phyloP scores from a whole-genome alignment of 2,888 invertebrate genomes.

The Leptinotarsa juncta region DNA sequence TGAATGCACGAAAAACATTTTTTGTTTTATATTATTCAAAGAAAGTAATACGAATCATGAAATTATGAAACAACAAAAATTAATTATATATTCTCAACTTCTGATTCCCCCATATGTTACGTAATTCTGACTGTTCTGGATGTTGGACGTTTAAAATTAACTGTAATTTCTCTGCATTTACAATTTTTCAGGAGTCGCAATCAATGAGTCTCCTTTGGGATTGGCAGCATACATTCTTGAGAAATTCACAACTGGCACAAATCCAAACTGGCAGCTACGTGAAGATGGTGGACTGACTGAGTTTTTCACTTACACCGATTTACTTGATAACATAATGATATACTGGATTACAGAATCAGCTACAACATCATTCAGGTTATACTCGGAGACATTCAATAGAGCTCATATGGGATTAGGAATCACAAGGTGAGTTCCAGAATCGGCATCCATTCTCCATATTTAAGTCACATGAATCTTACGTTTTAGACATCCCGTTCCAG shows the following conservation, averaged over 20 bases:
- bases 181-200: conserved; percentile 68
- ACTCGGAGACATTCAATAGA: conserved; percentile 71
- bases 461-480: conserved; percentile 48
- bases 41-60: too few relatives aligned
- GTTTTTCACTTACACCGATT: conserved; percentile 76
- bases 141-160: background rate
- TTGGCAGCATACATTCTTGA: conserved; percentile 91
- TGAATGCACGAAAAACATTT: background rate
- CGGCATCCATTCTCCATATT: background rate
- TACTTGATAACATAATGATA: conserved; percentile 82
- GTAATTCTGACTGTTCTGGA: too few relatives aligned
- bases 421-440: conserved; percentile 44
- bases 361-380: conserved; percentile 80
- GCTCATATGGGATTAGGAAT: conserved; percentile 40
- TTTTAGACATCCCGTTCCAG: conserved; percentile 72
- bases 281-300: conserved; percentile 76
- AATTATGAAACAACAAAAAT: too few relatives aligned
- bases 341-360: conserved; percentile 83
- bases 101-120: too few relatives aligned
- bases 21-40: too few relatives aligned
- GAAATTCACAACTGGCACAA: conserved; percentile 85
- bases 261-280: conserved; percentile 65
- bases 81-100: too few relatives aligned
- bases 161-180: background rate
- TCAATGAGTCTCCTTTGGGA: conserved; percentile 84